phyloP scores from a whole-genome alignment of 2,888 invertebrate genomes.

The Lottia gigantea region DNA sequence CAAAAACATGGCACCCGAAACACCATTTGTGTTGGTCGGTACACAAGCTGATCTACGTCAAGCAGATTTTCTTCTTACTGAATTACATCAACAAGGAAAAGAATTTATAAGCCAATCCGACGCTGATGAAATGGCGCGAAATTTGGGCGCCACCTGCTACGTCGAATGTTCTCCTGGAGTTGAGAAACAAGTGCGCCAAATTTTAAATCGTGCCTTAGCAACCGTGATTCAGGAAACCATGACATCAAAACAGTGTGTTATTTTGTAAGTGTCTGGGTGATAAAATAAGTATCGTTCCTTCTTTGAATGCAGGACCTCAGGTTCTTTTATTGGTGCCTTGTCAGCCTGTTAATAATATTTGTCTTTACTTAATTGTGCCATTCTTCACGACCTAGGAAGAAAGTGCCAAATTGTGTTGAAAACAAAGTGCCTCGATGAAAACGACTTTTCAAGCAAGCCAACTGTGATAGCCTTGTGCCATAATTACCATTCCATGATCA shows the following conservation, averaged over 20 bases:
- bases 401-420: too few relatives aligned
- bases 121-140: slow-evolving; percentile 39
- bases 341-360: too few relatives aligned
- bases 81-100: slow-evolving; percentile 40
- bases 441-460: too few relatives aligned
- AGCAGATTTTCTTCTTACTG: slow-evolving; percentile 35
- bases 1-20: slow-evolving; percentile 39
- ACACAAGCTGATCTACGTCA: slow-evolving; percentile 52
- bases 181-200: slow-evolving; percentile 47
- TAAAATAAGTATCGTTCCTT: too few relatives aligned
- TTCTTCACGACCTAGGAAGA: too few relatives aligned
- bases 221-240: slow-evolving; percentile 39
- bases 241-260: slow-evolving; percentile 19
- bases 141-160: slow-evolving; percentile 50
- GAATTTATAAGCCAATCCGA: slow-evolving; percentile 38
- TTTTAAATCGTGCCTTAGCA: slow-evolving; percentile 52
- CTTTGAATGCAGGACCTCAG: too few relatives aligned
- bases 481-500: too few relatives aligned
- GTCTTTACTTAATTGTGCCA: too few relatives aligned
- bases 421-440: too few relatives aligned
- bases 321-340: too few relatives aligned
- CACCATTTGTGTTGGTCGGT: slow-evolving; percentile 53
- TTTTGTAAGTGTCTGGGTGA: slow-evolving; percentile 24
- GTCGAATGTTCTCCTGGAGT: slow-evolving; percentile 52
- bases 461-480: too few relatives aligned